phyloP scores from a whole-genome alignment of 2,888 invertebrate genomes.

The Synanthedon vespiformis region DNA sequence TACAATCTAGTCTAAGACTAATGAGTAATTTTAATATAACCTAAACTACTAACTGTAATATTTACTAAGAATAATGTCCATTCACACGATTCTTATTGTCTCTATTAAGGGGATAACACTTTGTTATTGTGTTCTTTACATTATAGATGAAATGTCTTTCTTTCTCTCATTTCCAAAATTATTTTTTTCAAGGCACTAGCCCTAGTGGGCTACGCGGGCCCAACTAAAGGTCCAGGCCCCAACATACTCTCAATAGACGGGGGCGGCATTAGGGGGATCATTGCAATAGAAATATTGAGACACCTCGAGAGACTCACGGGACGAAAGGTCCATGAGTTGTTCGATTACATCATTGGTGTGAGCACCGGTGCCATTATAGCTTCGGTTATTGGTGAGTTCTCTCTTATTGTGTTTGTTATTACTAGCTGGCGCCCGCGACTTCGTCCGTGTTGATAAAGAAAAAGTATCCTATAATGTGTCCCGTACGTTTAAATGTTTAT shows the following conservation, averaged over 20 bases:
- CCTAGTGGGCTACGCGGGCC: conserved; percentile 77
- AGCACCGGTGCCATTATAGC: conserved; percentile 87
- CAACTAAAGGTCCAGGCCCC: conserved; percentile 79
- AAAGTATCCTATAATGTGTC: too few relatives aligned
- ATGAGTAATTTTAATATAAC: too few relatives aligned
- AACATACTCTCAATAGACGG: conserved; percentile 89
- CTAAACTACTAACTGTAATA: too few relatives aligned
- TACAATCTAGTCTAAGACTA: too few relatives aligned
- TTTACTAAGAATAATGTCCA: too few relatives aligned
- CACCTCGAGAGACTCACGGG: conserved; percentile 81
- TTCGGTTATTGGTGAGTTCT: conserved; percentile 73
- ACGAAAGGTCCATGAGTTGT: conserved; percentile 78
- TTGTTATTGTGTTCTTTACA: too few relatives aligned
- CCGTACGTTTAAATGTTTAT: too few relatives aligned
- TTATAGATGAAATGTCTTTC: too few relatives aligned
- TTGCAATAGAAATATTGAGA: conserved; percentile 85
- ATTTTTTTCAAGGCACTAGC: conserved; percentile 67
- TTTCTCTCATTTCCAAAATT: background rate
- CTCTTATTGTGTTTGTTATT: background rate
- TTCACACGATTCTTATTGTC: too few relatives aligned
- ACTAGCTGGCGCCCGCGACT: too few relatives aligned
- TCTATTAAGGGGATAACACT: too few relatives aligned
- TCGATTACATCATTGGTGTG: conserved; percentile 89
- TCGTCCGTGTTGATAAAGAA: too few relatives aligned
- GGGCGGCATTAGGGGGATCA: conserved; percentile 89